Evolutionary conservation across 2,113 vertebrate species (phyloP).

Genomic region (Melanerpes aurifrons): DNA sequence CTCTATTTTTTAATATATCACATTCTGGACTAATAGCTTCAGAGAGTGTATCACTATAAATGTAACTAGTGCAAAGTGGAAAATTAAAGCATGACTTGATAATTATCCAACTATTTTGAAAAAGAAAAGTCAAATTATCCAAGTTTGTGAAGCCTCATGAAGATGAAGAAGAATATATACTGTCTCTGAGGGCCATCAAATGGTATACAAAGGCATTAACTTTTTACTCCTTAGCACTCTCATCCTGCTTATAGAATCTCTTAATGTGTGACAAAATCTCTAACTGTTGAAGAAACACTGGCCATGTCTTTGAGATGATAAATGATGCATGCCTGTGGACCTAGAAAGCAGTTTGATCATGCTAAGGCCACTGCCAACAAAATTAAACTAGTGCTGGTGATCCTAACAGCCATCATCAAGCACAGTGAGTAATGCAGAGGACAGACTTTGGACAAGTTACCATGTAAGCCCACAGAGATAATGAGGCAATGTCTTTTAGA

Average conservation of each 20-base stretch:
- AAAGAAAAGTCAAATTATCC: background rate
- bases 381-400: background rate
- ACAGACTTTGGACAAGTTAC: background rate
- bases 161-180: background rate
- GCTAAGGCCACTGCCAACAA: background rate
- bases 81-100: background rate
- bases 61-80: background rate
- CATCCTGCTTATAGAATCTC: background rate
- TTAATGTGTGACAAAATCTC: background rate
- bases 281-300: background rate
- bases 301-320: background rate
- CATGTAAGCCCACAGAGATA: background rate
- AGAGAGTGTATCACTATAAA: background rate
- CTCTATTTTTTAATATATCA: background rate
- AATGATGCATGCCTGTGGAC: background rate
- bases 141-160: background rate
- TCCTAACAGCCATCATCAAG: background rate
- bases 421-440: background rate
- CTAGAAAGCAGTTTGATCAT: background rate
- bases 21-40: background rate
- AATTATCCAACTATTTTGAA: too few relatives aligned
- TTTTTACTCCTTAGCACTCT: background rate
- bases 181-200: background rate
- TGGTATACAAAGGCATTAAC: background rate
- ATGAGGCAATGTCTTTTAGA: rapidly evolving